Evolutionary conservation across 2,797 vertebrate species (phyloP), one percentile per base, ranked within the genome.

Genomic region (Pogoniulus pusillus): DNA sequence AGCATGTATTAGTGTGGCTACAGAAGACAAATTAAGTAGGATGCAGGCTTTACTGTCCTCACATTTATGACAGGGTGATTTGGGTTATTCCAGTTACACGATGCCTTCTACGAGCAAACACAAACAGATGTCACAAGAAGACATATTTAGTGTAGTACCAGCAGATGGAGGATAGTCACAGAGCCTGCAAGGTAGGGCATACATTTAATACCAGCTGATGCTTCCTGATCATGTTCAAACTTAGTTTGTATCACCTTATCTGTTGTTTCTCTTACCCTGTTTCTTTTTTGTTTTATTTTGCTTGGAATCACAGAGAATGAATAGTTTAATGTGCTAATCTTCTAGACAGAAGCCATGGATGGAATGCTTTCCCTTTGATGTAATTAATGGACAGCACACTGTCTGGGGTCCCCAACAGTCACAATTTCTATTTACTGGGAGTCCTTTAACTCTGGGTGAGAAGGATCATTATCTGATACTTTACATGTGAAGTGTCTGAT

Each of bases 391-490:
- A 82, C 72, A 87, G 45, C 55, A 85, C 34, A 30, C 47, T 85
- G 84, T 83, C 76, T 88, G 71, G 71, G 82, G 64, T 85, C 96
- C 82, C 87, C 83, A 85, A 82, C 26, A 93, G 91, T 76, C 76
- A 90, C 62, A 65, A 51, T 72, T 89, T 85, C 87, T 94, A 63
- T 86, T 93, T 92, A 87, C 81, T 87, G 87, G 88, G 83, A 95
- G 91, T 84, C 17, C 71, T 94, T 95, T 93, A 92, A 76, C 74
- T 91, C 71, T 74, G 71, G 86, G 54, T 83, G 79, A 95, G 82
- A n/a, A 83, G 59, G 74, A 90, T 94, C 73, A 65, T 92, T 84
- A 74, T 65, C 83, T 68, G 79, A 78, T 73, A 68, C 70, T 73
- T n/a, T 54, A 18, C 64, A 87, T 83, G 73, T 78, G 60, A 85